Percentiles rank a stretch among this genome's conserved stretches.
phyloP scores from a whole-genome alignment of 2,888 invertebrate genomes.

The Criorhina ranunculi region DNA sequence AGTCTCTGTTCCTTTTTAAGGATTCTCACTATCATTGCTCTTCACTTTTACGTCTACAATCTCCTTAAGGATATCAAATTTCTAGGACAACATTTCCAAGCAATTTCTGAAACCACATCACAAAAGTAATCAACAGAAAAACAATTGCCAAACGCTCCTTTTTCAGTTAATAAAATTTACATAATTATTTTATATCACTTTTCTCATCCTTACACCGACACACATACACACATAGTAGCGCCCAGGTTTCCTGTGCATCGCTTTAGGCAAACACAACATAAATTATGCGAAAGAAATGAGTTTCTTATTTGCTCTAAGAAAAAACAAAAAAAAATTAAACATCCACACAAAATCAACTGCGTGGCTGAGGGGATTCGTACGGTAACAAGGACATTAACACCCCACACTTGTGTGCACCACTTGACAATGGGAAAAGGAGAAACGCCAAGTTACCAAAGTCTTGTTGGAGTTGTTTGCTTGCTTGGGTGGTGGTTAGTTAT shows the following conservation, averaged over 20 bases:
- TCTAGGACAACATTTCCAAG: not conserved
- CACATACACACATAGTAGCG: not conserved
- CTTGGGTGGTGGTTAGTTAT: slow-evolving; percentile 54
- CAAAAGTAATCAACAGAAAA: slow-evolving; percentile 73
- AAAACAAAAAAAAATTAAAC: slow-evolving; percentile 71
- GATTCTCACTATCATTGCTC: no score
- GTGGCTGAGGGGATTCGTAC: slow-evolving; percentile 1
- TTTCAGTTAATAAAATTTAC: slow-evolving; percentile 70
- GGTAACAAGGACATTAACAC: slow-evolving; percentile 72
- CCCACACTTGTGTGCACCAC: slow-evolving; percentile 40
- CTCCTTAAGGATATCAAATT: not conserved
- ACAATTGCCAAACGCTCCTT: slow-evolving; percentile 66
- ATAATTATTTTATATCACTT: slow-evolving; percentile 72
- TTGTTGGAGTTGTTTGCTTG: slow-evolving; percentile 55
- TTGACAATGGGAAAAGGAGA: slow-evolving; percentile 37
- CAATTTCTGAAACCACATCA: slow-evolving; percentile 15
- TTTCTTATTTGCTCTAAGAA: slow-evolving; percentile 72
- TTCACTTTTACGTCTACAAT: no score
- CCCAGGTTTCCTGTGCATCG: slow-evolving; percentile 43
- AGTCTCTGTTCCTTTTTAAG: no score
- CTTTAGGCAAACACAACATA: slow-evolving; percentile 71
- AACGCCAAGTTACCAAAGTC: not conserved
- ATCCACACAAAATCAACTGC: slow-evolving; percentile 55
- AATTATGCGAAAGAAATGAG: slow-evolving; percentile 75
- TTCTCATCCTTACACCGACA: slow-evolving; percentile 15